Conservation (phyloP, 2,888 invertebrate genomes). For the Subacronicta megacephala region DNA sequence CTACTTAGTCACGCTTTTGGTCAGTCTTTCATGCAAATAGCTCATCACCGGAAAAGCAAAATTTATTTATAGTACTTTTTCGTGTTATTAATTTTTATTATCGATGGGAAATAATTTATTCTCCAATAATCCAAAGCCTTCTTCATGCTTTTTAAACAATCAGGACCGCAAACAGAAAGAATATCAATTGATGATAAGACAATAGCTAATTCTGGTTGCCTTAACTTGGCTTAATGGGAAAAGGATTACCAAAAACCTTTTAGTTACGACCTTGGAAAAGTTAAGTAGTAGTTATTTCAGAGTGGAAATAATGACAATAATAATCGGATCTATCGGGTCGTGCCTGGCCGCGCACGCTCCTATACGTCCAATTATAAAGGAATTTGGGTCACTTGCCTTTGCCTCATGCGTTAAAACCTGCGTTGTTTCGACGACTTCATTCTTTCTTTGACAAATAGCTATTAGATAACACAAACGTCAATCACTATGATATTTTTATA, state of each 20-base stretch:
- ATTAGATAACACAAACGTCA: conserved; percentile 34
- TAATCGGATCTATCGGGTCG: conserved; percentile 39
- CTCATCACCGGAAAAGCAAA: no score
- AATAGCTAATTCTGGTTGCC: conserved; percentile 42
- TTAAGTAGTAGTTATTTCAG: conserved; percentile 8
- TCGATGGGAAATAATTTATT: neutral
- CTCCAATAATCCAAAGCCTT: no score
- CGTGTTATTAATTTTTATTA: no score
- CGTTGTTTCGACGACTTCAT: conserved; percentile 47
- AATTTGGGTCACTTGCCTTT: conserved; percentile 58
- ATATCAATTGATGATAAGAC: conserved; percentile 16
- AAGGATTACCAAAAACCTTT: conserved; percentile 27
- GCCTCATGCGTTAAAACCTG: conserved; percentile 48
- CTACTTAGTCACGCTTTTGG: no score
- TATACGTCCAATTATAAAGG: conserved; percentile 56
- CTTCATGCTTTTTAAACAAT: conserved; percentile 4
- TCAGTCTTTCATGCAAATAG: neutral
- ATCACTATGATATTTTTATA: conserved; percentile 13
- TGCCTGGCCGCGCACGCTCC: conserved; percentile 45
- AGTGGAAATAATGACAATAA: conserved; percentile 40
- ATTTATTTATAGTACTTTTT: no score
- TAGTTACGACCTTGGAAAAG: conserved; percentile 32
- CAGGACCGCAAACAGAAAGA: conserved; percentile 11
- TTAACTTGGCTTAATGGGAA: conserved; percentile 12
- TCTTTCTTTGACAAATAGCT: conserved; percentile 46